Evolutionary conservation across 2,888 invertebrate genomes (phyloP).

Genomic region (Mylabris sibirica): DNA sequence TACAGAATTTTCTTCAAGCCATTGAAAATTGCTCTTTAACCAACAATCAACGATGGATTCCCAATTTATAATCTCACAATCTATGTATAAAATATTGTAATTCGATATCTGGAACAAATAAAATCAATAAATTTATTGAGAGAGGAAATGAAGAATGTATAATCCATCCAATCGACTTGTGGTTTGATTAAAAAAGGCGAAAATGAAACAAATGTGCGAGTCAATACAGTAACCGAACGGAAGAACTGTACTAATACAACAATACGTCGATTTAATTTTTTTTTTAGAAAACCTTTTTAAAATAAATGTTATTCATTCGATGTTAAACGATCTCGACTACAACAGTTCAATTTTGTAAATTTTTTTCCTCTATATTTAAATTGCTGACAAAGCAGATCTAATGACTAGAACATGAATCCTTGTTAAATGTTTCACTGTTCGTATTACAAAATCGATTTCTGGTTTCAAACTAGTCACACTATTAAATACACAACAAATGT

Average conservation of each 20-base stretch:
- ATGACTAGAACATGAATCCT: conserved; percentile 12
- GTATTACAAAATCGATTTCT: conserved; percentile 9
- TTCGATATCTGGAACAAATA: conserved; percentile 62
- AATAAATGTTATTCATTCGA: neutral
- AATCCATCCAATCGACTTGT: neutral
- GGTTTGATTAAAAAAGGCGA: too few species aligned
- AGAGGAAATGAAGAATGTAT: neutral
- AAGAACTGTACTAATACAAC: too few species aligned
- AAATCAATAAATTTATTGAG: neutral
- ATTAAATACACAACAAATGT: conserved; percentile 14
- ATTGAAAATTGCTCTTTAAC: conserved; percentile 49
- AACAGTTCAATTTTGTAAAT: neutral
- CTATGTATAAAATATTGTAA: conserved; percentile 71
- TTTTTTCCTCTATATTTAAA: conserved; percentile 2
- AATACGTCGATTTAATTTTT: too few species aligned
- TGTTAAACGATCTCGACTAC: neutral
- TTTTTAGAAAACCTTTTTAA: neutral
- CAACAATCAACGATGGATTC: conserved; percentile 64
- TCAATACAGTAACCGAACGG: too few species aligned
- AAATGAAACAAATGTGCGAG: too few species aligned
- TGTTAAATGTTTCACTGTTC: conserved; percentile 7
- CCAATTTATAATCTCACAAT: conserved; percentile 66
- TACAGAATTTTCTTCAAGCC: conserved; percentile 45
- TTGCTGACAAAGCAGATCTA: conserved; percentile 5
- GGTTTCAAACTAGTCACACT: conserved; percentile 2